A percentile compares a stretch with the other conserved stretches of the same genome.
These are phyloP conservation scores for Eugnorisma glareosa DNA, from an alignment of 2,888 invertebrate genomes.

Conservation along the genomic window DNA sequence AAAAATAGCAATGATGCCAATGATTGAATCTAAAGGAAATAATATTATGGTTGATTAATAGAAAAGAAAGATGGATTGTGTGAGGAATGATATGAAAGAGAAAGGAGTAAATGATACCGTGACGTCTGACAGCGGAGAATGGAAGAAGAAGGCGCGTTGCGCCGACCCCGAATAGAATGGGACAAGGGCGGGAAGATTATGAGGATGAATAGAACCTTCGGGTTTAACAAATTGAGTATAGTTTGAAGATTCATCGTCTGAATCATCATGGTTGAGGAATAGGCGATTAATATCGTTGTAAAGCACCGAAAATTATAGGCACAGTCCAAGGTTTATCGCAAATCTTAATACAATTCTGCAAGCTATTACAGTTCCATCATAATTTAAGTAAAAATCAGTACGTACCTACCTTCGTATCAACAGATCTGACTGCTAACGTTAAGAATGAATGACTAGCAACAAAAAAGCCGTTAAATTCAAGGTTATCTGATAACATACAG, in stretches of 20 bases:
- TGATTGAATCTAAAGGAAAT: background rate
- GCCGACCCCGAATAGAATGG: too few relatives aligned
- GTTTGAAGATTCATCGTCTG: background rate
- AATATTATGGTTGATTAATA: background rate
- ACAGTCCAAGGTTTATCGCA: background rate
- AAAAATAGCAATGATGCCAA: background rate
- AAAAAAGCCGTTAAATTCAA: slow-evolving; percentile 60
- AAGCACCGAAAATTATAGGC: slow-evolving; percentile 1
- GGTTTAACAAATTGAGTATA: background rate
- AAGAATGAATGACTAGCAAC: slow-evolving; percentile 45
- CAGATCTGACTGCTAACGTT: slow-evolving; percentile 22
- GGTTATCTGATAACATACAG: slow-evolving; percentile 63
- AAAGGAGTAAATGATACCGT: too few relatives aligned
- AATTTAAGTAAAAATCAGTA: slow-evolving; percentile 7
- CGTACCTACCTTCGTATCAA: background rate
- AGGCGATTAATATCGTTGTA: background rate
- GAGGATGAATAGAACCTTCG: background rate
- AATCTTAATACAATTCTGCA: background rate
- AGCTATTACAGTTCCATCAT: slow-evolving; percentile 3
- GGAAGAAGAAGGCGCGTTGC: too few relatives aligned
- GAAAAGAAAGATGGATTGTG: too few relatives aligned
- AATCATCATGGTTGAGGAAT: background rate
- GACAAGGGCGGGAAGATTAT: too few relatives aligned
- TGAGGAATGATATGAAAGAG: too few relatives aligned
- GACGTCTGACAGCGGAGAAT: too few relatives aligned